Percentiles rank a stretch among this genome's conserved stretches.
These are phyloP conservation scores for Sterrhoptilus dennistouni DNA, from an alignment of 2,113 vertebrate species.

Conservation along the genomic window DNA sequence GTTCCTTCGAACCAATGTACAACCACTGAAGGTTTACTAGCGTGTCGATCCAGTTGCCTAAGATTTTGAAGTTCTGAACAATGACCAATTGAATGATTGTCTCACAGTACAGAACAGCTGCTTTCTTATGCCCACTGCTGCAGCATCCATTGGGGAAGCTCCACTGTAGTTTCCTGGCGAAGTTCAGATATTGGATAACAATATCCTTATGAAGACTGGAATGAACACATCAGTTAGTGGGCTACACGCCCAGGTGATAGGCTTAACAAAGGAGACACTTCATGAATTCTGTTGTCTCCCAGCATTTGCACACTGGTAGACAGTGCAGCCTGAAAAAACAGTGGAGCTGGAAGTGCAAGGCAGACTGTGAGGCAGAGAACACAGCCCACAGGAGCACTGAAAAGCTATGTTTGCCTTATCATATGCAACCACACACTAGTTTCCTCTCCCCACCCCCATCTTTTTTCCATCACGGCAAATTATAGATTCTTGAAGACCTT, in stretches of 20 bases:
- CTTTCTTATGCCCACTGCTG: neutral
- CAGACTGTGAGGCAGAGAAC: neutral
- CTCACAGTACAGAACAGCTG: accelerated
- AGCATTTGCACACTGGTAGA: neutral
- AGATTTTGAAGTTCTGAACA: neutral
- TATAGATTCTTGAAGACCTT: neutral
- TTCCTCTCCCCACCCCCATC: neutral
- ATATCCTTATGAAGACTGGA: neutral
- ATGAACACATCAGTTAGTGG: neutral
- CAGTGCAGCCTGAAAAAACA: neutral
- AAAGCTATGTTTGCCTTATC: neutral
- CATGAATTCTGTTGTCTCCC: neutral
- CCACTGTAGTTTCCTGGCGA: neutral
- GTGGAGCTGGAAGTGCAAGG: neutral
- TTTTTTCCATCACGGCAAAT: neutral
- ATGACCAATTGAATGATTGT: neutral
- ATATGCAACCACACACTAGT: neutral
- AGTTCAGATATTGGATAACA: neutral
- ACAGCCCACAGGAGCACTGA: neutral
- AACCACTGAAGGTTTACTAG: neutral
- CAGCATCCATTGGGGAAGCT: neutral
- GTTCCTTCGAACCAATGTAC: neutral
- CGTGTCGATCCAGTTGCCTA: neutral
- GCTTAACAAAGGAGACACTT: neutral
- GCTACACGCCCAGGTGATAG: neutral